Evolutionary conservation across 2,797 vertebrate species (phyloP), one percentile per base, ranked within the genome.

Genomic region (Hylomyscus alleni): DNA sequence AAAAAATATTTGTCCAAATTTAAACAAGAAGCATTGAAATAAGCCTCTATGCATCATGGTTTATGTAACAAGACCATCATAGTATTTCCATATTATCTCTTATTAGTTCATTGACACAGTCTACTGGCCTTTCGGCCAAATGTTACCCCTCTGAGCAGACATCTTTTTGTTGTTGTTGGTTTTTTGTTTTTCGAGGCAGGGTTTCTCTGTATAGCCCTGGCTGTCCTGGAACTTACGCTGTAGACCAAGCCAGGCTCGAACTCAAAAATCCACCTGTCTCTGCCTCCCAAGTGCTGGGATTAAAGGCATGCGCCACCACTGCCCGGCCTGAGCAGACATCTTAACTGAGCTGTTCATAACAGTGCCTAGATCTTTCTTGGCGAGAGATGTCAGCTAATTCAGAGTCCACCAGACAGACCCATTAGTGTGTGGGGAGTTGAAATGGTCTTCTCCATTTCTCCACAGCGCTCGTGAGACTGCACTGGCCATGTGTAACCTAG

Each of bases 91-190:
- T 86, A 93, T 94, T 95, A 92, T 89, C 90, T 94, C 2, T n/a
- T 97, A 86, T 98, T 97, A 97, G 97, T 98, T 78, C 47, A 98
- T 92, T 24, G 0, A n/a, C 72, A 80, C 93, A 92, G 93, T 95
- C 96, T 95, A 78, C 86, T 97, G 95, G 95, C 82, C 97, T 97
- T 97, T 93, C 95, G 95, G 93, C 92, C 93, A 72, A 47, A 5
- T 31, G 72, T 44, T 89, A 12, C 90, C 22, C 83, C 90, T 92
- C 85, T 86, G 96, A 95, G 67, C 76, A 97, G 93, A 95, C 89
- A 0, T 98, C 89, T 93, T 97, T 44, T 44, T 44, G 44, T 44
- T 44, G 44, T 44, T 44, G 44, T 44, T 44, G 44, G 44, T 3
- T 44, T 44, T 44, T 44, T 44, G 44, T 44, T 44, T 44, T 44